These are phyloP conservation scores for Panorpa germanica DNA, from an alignment of 2,888 invertebrate genomes.

Conservation along the genomic window DNA sequence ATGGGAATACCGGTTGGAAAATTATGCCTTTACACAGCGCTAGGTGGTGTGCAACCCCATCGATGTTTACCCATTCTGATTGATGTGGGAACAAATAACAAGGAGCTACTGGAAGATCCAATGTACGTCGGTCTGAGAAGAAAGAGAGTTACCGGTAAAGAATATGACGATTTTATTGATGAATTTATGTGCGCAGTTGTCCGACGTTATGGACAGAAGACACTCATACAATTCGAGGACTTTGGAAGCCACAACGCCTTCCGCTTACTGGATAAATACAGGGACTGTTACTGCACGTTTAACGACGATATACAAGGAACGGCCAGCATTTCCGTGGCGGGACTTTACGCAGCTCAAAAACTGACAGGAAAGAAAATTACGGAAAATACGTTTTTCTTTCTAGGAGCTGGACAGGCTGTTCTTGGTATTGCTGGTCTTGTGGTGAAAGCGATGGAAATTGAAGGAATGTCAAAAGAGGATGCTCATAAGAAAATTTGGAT, in stretches of 20 bases:
- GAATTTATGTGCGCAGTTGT: conserved; percentile 95
- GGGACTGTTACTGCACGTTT: conserved; percentile 85
- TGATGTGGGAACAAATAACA: conserved; percentile 90
- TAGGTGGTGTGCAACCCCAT: conserved; percentile 92
- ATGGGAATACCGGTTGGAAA: conserved; percentile 97
- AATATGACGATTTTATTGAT: conserved; percentile 86
- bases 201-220: conserved; percentile 69
- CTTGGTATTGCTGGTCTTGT: conserved; percentile 84
- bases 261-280: conserved; percentile 77
- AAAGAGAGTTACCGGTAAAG: conserved; percentile 60
- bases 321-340: conserved; percentile 89
- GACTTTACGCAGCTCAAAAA: conserved; percentile 35
- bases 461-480: conserved; percentile 33
- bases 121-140: conserved; percentile 86
- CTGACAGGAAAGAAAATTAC: conserved; percentile 46
- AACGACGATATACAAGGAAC: conserved; percentile 99
- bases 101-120: conserved; percentile 77
- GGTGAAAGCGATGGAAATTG: conserved; percentile 72
- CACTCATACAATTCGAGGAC: conserved; percentile 88
- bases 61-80: conserved; percentile 86
- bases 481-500: conserved; percentile 82
- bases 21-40: conserved; percentile 83
- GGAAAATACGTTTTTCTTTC: conserved; percentile 80
- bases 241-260: conserved; percentile 97
- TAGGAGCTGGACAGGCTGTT: conserved; percentile 83